Evolutionary conservation across 2,113 vertebrate genomes (phyloP).

Genomic region (Poeciliopsis occidentalis): DNA sequence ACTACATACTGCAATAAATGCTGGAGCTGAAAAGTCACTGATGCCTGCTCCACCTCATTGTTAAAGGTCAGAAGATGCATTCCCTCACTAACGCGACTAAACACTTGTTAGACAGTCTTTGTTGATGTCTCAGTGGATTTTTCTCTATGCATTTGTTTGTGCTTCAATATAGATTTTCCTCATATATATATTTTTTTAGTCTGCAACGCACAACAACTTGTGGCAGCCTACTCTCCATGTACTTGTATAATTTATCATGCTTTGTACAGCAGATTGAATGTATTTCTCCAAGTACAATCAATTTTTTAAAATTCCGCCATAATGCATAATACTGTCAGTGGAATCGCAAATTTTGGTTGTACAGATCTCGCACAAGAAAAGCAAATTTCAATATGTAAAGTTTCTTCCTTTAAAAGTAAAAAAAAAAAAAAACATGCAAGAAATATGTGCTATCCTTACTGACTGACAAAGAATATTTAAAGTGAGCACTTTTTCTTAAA

Average conservation of each 20-base stretch:
- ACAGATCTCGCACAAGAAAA: neutral
- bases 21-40: neutral
- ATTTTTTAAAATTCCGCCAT: neutral
- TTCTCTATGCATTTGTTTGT: slow-evolving; percentile 13
- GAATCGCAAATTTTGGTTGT: neutral
- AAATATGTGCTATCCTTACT: too few relatives aligned
- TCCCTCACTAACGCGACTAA: neutral
- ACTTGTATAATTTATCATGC: slow-evolving; percentile 1
- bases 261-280: neutral
- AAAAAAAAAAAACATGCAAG: neutral
- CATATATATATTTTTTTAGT: neutral
- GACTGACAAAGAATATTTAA: neutral
- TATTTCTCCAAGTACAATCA: neutral
- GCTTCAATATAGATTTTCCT: neutral
- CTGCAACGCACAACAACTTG: neutral
- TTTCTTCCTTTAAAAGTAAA: neutral
- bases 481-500: slow-evolving; percentile 3
- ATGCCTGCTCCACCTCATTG: slow-evolving; percentile 15
- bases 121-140: neutral
- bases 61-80: neutral
- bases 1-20: neutral
- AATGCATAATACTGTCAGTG: neutral
- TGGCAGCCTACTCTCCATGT: neutral
- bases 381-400: too few relatives aligned
- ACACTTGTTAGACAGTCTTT: too few relatives aligned